Conservation (phyloP, 2,888 invertebrate genomes). For the Mesorhabditis belari region DNA sequence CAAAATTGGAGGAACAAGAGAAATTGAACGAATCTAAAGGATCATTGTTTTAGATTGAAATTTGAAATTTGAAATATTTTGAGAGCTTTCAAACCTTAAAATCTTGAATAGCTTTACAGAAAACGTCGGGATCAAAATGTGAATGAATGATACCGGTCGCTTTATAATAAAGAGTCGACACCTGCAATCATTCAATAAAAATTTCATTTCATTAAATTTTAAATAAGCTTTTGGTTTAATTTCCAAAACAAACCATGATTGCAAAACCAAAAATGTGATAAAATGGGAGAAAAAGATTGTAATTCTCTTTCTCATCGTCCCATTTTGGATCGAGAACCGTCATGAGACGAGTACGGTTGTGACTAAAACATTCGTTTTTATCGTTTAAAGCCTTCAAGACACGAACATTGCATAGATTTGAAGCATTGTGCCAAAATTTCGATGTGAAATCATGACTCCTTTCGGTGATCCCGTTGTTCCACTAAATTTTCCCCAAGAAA, state of each 20-base stretch:
- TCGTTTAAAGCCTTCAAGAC: not conserved
- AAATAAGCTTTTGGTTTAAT: not conserved
- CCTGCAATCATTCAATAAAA: slow-evolving; percentile 7
- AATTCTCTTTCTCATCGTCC: slow-evolving; percentile 26
- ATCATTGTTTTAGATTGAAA: not conserved
- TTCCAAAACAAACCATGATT: not conserved
- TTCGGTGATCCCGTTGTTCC: slow-evolving; percentile 49
- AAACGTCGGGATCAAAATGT: slow-evolving; percentile 41
- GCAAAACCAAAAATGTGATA: slow-evolving; percentile 49
- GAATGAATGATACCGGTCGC: slow-evolving; percentile 37
- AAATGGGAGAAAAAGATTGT: slow-evolving; percentile 44
- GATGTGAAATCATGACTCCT: slow-evolving; percentile 46
- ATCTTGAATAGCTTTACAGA: slow-evolving; percentile 33
- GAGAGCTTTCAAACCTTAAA: slow-evolving; percentile 19
- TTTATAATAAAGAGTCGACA: slow-evolving; percentile 11
- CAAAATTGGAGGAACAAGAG: slow-evolving; percentile 74
- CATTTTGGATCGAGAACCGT: slow-evolving; percentile 27
- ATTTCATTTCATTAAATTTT: not conserved
- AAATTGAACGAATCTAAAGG: slow-evolving; percentile 47
- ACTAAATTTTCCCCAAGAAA: slow-evolving; percentile 11
- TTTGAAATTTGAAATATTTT: not conserved
- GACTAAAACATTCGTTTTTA: slow-evolving; percentile 8
- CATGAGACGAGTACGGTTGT: slow-evolving; percentile 12
- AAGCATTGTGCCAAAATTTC: slow-evolving; percentile 39
- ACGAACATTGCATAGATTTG: slow-evolving; percentile 28